Evolutionary conservation across 2,888 invertebrate genomes (phyloP).

Genomic region (Disparrhopalites patrizii): DNA sequence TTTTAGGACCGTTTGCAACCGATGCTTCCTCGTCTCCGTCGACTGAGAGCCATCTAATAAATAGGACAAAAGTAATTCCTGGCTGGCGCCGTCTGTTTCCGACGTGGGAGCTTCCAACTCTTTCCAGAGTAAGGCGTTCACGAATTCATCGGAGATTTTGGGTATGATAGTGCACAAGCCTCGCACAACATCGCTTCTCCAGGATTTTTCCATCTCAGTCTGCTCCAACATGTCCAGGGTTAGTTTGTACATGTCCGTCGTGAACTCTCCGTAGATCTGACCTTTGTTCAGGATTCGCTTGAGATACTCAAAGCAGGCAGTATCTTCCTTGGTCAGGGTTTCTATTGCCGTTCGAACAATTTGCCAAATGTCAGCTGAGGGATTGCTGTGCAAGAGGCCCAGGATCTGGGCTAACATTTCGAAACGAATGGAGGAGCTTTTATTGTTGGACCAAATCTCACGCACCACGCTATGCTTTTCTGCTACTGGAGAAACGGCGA

Average conservation of each 20-base stretch:
- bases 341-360: not conserved
- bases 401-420: constrained; percentile 37
- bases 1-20: not conserved
- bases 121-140: not conserved
- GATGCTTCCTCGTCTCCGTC: not conserved
- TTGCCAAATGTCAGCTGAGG: not conserved
- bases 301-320: not conserved
- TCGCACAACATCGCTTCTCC: not conserved
- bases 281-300: not conserved
- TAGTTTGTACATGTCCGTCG: not conserved
- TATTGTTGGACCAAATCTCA: constrained; percentile 33
- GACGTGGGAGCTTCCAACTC: not conserved
- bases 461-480: constrained; percentile 30
- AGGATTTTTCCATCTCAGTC: not conserved
- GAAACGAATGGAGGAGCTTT: constrained; percentile 35
- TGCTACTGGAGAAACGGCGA: constrained; percentile 31
- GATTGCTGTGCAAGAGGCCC: constrained; percentile 4
- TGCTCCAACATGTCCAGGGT: not conserved
- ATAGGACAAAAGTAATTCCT: not conserved
- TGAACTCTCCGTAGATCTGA: not conserved
- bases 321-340: not conserved
- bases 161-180: not conserved
- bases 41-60: too few species aligned
- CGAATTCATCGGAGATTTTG: not conserved
- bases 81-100: too few species aligned